Conservation (phyloP, 2,797 vertebrate genomes). For the Heterohyrax brucei region DNA sequence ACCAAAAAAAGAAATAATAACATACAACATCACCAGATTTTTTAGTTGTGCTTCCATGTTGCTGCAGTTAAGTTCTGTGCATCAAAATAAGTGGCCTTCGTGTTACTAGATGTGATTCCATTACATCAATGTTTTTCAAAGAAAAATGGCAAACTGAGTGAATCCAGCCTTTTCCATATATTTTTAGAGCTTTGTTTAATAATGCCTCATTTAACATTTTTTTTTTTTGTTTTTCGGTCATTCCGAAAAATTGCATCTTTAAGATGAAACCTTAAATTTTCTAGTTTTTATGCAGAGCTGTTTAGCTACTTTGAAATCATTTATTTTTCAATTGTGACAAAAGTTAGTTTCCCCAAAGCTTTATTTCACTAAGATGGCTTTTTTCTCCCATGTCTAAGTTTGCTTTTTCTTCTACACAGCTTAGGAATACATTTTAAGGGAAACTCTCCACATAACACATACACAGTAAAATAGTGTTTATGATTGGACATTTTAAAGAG, state of each 20-base stretch:
- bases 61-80: constrained; percentile 92
- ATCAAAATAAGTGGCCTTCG: constrained; percentile 90
- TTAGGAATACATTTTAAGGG: constrained; percentile 53
- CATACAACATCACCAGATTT: constrained; percentile 84
- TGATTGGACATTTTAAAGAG: constrained; percentile 62
- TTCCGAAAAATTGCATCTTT: constrained; percentile 51
- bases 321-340: constrained; percentile 51
- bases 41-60: constrained; percentile 88
- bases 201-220: constrained; percentile 74
- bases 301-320: constrained; percentile 19
- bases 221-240: constrained; percentile 68
- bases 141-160: constrained; percentile 92
- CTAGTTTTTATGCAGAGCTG: constrained; percentile 47
- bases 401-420: constrained; percentile 25
- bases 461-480: not conserved
- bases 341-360: constrained; percentile 60
- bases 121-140: constrained; percentile 87
- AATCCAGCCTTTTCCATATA: constrained; percentile 90
- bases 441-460: constrained; percentile 32
- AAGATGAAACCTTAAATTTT: constrained; percentile 56
- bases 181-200: constrained; percentile 67
- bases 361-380: constrained; percentile 50
- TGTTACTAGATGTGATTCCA: constrained; percentile 88
- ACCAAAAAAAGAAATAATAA: constrained; percentile 85
- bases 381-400: not conserved